These are phyloP conservation scores for Sycophila texana DNA, from an alignment of 2,888 invertebrate genomes.

Conservation along the genomic window DNA sequence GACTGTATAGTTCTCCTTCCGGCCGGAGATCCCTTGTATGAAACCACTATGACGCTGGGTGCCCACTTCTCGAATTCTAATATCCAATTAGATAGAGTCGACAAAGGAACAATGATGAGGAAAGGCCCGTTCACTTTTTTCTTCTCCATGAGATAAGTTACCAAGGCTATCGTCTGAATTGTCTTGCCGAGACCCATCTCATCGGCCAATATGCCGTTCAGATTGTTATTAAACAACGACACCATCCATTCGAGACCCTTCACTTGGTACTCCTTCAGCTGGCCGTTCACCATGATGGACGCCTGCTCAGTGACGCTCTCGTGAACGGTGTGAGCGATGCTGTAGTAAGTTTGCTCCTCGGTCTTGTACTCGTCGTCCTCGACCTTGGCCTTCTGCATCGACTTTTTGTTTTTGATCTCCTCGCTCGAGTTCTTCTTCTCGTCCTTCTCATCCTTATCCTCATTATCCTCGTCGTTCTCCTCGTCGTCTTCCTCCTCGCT, in stretches of 20 bases:
- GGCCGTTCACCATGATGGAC: conserved; percentile 94
- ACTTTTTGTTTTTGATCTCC: conserved; percentile 82
- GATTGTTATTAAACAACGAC: conserved; percentile 97
- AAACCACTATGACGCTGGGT: conserved; percentile 92
- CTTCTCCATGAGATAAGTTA: conserved; percentile 98
- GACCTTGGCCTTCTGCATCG: conserved; percentile 90
- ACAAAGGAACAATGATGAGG: conserved; percentile 98
- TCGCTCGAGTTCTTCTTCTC: conserved; percentile 43
- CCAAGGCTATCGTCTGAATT: conserved; percentile 97
- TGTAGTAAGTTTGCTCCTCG: conserved; percentile 97
- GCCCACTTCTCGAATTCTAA: conserved; percentile 99
- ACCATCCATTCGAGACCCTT: conserved; percentile 99
- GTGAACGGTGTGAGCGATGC: conserved; percentile 97
- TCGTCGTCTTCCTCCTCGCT: conserved; percentile 81
- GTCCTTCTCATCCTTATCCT: conserved; percentile 53
- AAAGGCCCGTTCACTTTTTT: conserved; percentile 99
- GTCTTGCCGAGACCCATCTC: conserved; percentile 99
- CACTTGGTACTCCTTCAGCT: conserved; percentile 97
- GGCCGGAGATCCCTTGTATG: conserved; percentile 95
- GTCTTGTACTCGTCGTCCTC: conserved; percentile 98
- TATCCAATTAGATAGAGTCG: conserved; percentile 99
- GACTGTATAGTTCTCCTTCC: conserved; percentile 88
- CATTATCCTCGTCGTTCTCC: conserved; percentile 79
- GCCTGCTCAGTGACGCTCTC: conserved; percentile 97
- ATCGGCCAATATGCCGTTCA: conserved; percentile 99